A percentile compares a stretch with the other conserved stretches of the same genome.
phyloP scores from a whole-genome alignment of 1,140 invertebrate genomes.

The fruit fly (Drosophila melanogaster) region Release_6_plus_ISO1_MT NT_033777.3:22567001-22567500 shows the following conservation, averaged over 20 bases:
- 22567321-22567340: slow-evolving; percentile 36
- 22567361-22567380: slow-evolving; percentile 28
- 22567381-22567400: slow-evolving; percentile 37
- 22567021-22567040: slow-evolving; percentile 42
- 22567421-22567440: slow-evolving; percentile 28
- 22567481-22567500: slow-evolving; percentile 14
- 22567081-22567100: slow-evolving; percentile 24
- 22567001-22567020: slow-evolving; percentile 22
- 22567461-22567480: not conserved
- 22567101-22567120: slow-evolving; percentile 3
- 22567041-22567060: slow-evolving; percentile 30
- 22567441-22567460: slow-evolving; percentile 27
- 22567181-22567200: slow-evolving; percentile 30
- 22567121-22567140: slow-evolving; percentile 25
- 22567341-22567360: slow-evolving; percentile 46
- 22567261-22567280: slow-evolving; percentile 29
- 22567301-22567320: slow-evolving; percentile 23
- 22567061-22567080: slow-evolving; percentile 35
- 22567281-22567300: slow-evolving; percentile 16
- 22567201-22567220: slow-evolving; percentile 18
- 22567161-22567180: slow-evolving; percentile 49
- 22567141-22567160: slow-evolving; percentile 57
- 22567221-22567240: slow-evolving; percentile 48
- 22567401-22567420: slow-evolving; percentile 70
- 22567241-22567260: slow-evolving; percentile 33